Evolutionary conservation across 2,113 vertebrate species (phyloP).

Genomic region (Butorides virescens): DNA sequence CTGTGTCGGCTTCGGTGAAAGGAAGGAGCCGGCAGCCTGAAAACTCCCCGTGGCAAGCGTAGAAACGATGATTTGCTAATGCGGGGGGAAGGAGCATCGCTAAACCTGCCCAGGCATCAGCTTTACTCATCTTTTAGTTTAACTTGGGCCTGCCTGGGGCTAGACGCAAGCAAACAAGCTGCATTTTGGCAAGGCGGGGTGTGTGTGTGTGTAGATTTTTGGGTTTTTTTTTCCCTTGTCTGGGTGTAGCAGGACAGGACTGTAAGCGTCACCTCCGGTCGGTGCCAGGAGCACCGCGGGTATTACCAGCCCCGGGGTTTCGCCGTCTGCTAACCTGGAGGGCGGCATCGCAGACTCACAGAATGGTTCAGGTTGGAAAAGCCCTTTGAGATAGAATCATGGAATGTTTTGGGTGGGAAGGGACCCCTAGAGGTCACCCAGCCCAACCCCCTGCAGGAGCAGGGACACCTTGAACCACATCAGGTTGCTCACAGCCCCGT

Average conservation of each 20-base stretch:
- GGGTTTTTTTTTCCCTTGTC: background rate
- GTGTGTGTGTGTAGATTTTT: too few species aligned
- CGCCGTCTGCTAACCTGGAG: background rate
- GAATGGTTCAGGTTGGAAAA: too few species aligned
- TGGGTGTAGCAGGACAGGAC: background rate
- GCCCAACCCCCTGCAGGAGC: too few species aligned
- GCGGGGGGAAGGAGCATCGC: background rate
- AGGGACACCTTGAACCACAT: too few species aligned
- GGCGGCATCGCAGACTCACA: too few species aligned
- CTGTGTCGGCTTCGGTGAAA: background rate
- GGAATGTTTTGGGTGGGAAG: too few species aligned
- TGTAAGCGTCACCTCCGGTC: fast-evolving
- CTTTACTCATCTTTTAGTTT: background rate
- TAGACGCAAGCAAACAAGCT: background rate
- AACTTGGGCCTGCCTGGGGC: background rate
- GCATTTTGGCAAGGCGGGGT: background rate
- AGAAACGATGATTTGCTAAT: background rate
- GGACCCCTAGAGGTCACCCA: too few species aligned
- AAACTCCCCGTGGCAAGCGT: background rate
- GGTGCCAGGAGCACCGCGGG: fast-evolving
- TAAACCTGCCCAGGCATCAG: background rate
- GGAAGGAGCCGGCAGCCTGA: background rate
- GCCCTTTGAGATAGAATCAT: too few species aligned
- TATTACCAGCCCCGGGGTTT: background rate
- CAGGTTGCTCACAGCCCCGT: too few species aligned